A percentile compares a stretch with the other conserved stretches of the same genome.
These are phyloP conservation scores for Carcina quercana DNA, from an alignment of 2,888 invertebrate species.

Conservation along the genomic window DNA sequence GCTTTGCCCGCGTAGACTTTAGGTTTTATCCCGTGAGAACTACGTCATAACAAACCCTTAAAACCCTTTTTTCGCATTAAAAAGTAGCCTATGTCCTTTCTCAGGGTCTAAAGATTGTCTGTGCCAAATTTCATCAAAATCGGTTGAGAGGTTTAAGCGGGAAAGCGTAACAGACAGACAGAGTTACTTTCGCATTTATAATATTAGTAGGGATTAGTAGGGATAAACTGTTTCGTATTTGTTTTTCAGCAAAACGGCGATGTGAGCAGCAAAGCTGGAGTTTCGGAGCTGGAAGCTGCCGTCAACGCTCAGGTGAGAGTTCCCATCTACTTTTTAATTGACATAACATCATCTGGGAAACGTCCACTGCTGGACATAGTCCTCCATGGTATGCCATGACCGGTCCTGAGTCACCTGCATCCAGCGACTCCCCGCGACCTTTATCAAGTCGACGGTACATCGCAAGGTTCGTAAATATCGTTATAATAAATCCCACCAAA, in stretches of 20 bases:
- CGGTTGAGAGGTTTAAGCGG: not conserved
- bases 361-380: not conserved
- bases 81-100: no score
- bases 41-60: not conserved
- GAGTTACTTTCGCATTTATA: not conserved
- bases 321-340: not conserved
- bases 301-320: constrained; percentile 34
- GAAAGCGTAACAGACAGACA: not conserved
- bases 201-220: not conserved
- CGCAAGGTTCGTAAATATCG: not conserved
- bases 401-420: not conserved
- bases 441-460: not conserved
- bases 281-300: constrained; percentile 35
- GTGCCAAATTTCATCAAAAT: no score
- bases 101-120: no score
- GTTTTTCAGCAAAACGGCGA: constrained; percentile 28
- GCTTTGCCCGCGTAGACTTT: no score
- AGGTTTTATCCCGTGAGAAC: no score
- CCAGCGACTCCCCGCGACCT: not conserved
- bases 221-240: not conserved
- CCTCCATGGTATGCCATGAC: not conserved
- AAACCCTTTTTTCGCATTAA: no score
- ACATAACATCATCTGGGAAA: not conserved
- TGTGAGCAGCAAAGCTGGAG: constrained; percentile 5
- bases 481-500: not conserved